Conservation (phyloP, 2,888 invertebrate genomes). For the Steinernema carpocapsae region DNA sequence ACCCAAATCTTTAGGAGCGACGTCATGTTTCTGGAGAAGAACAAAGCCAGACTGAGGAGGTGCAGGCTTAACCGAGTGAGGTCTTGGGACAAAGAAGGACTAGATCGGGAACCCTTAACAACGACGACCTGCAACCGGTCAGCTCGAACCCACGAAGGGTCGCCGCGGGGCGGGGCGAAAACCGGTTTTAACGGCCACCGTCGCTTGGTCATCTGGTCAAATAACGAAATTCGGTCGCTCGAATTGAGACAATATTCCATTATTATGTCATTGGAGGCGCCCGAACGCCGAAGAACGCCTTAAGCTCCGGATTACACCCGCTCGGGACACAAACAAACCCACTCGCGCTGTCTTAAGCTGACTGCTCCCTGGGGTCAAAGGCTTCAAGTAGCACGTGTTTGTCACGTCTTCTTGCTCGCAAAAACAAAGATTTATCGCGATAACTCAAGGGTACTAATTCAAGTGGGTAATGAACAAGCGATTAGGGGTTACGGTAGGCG, state of each 20-base stretch:
- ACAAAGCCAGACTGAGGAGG: not conserved
- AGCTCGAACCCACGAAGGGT: not conserved
- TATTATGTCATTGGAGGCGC: conserved; percentile 27
- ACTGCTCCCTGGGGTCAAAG: not conserved
- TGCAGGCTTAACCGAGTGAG: not conserved
- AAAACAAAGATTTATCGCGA: conserved; percentile 20
- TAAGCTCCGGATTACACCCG: conserved; percentile 31
- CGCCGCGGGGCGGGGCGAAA: not conserved
- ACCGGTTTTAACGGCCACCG: conserved; percentile 2
- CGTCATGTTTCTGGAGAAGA: conserved; percentile 6
- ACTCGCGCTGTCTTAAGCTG: conserved; percentile 1
- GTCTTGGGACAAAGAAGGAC: not conserved
- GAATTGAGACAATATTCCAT: conserved; percentile 34
- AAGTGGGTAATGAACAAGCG: not conserved
- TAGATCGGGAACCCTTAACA: not conserved
- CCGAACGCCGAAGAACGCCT: not conserved
- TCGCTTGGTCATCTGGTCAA: conserved; percentile 20
- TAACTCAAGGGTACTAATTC: not conserved
- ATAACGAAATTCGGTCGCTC: conserved; percentile 17
- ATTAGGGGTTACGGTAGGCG: not conserved
- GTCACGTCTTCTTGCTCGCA: conserved; percentile 9
- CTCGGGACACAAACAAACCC: conserved; percentile 13
- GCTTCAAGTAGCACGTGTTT: conserved; percentile 29
- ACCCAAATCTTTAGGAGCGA: not conserved
- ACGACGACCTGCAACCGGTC: conserved; percentile 5